Percentiles rank a stretch among this genome's conserved stretches.
Evolutionary conservation across 2,888 invertebrate genomes (phyloP).

Genomic region (Philonicus albiceps): DNA sequence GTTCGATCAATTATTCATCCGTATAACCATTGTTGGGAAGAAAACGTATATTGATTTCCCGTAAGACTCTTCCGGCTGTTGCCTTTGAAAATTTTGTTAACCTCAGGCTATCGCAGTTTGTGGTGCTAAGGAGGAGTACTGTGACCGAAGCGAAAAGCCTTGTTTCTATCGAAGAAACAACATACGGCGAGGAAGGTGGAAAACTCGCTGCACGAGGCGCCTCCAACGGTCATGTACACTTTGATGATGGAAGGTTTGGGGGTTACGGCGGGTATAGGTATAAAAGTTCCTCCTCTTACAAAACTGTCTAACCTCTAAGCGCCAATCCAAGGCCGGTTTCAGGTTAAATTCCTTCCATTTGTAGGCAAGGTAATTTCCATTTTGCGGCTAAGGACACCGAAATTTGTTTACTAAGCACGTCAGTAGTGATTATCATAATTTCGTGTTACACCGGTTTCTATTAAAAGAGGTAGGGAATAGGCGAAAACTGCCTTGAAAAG

Average conservation of each 20-base stretch:
- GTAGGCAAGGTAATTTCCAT: neutral
- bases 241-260: neutral
- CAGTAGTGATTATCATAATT: conserved; percentile 17
- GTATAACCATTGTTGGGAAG: neutral
- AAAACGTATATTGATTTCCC: conserved; percentile 9
- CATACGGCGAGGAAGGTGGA: neutral
- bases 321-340: neutral
- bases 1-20: conserved; percentile 4
- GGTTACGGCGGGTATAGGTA: neutral
- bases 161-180: neutral
- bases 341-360: neutral
- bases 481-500: neutral
- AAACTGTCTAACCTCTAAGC: neutral
- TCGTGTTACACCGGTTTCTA: neutral
- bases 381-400: neutral
- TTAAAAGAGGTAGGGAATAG: neutral
- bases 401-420: conserved; percentile 18
- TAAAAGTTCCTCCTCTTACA: neutral
- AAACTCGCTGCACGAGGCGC: neutral
- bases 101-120: neutral
- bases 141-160: neutral
- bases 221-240: neutral
- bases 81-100: neutral
- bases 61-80: neutral
- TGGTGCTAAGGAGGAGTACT: neutral